Conservation (phyloP, 2,113 vertebrate species). For the Polyodon spathula region DNA sequence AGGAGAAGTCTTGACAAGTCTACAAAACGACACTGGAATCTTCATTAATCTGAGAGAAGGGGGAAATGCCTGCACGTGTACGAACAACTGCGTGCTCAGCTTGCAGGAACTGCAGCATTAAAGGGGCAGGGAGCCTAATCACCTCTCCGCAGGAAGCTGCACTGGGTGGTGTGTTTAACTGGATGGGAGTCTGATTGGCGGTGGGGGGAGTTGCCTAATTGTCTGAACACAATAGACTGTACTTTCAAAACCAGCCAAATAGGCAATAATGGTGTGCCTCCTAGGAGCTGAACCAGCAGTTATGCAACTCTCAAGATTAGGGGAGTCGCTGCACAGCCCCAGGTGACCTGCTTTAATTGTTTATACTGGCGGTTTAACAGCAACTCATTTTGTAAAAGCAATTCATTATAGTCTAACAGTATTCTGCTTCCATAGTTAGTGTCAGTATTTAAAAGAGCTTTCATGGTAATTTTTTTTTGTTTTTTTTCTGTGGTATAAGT, state of each 20-base stretch:
- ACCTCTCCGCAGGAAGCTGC: constrained; percentile 50
- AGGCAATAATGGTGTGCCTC: constrained; percentile 58
- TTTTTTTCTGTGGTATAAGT: no score
- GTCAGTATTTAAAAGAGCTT: no score
- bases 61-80: constrained; percentile 62
- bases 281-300: constrained; percentile 47
- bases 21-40: constrained; percentile 62
- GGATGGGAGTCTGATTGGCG: constrained; percentile 58
- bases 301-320: constrained; percentile 46
- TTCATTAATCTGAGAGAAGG: constrained; percentile 51
- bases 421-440: no score
- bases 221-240: constrained; percentile 57
- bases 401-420: no score
- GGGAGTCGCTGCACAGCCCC: no score
- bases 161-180: constrained; percentile 60
- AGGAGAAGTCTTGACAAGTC: constrained; percentile 62
- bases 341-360: no score
- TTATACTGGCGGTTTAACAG: no score
- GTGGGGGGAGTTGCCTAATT: constrained; percentile 52
- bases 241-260: constrained; percentile 58
- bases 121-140: constrained; percentile 64
- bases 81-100: constrained; percentile 60
- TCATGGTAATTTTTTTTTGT: no score
- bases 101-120: constrained; percentile 63
- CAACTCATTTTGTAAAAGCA: no score